A percentile compares a stretch with the other conserved stretches of the same genome.
Evolutionary conservation across 2,888 invertebrate species (phyloP).

Genomic region (Salticus scenicus): DNA sequence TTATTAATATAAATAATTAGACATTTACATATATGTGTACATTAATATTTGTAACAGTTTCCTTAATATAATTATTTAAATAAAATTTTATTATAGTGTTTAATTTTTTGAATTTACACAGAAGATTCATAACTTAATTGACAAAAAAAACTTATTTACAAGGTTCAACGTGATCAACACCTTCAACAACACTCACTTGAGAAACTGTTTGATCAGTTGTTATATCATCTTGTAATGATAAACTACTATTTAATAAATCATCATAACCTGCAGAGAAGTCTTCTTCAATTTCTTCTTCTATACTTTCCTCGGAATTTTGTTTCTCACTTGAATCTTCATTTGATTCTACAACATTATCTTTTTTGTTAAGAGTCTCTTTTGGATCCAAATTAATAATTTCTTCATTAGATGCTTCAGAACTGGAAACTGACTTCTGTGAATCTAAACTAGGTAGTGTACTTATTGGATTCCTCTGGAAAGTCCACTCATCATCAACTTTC

Average conservation of each 20-base stretch:
- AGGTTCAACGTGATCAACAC: slow-evolving; percentile 70
- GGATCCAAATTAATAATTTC: not conserved
- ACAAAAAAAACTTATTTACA: slow-evolving; percentile 6
- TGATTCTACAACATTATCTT: slow-evolving; percentile 17
- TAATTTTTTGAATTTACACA: no score
- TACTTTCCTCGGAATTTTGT: slow-evolving; percentile 62
- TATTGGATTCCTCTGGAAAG: slow-evolving; percentile 2
- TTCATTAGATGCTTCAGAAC: slow-evolving; percentile 1
- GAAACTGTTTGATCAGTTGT: slow-evolving; percentile 71
- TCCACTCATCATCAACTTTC: slow-evolving; percentile 37
- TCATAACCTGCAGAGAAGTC: slow-evolving; percentile 55
- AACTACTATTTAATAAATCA: slow-evolving; percentile 66
- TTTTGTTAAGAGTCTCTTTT: not conserved
- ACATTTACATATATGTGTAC: no score
- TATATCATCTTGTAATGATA: slow-evolving; percentile 62
- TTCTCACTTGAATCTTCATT: slow-evolving; percentile 45
- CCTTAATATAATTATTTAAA: no score
- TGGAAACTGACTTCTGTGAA: not conserved
- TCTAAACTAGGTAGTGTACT: slow-evolving; percentile 29
- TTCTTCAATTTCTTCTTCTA: slow-evolving; percentile 63
- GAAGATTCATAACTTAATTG: no score
- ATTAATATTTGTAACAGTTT: no score
- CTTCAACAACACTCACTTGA: slow-evolving; percentile 65
- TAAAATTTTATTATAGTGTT: no score
- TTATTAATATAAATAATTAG: no score